Evolutionary conservation across 1,140 invertebrate species (phyloP).

Genomic region (Bactericera cockerelli): DNA sequence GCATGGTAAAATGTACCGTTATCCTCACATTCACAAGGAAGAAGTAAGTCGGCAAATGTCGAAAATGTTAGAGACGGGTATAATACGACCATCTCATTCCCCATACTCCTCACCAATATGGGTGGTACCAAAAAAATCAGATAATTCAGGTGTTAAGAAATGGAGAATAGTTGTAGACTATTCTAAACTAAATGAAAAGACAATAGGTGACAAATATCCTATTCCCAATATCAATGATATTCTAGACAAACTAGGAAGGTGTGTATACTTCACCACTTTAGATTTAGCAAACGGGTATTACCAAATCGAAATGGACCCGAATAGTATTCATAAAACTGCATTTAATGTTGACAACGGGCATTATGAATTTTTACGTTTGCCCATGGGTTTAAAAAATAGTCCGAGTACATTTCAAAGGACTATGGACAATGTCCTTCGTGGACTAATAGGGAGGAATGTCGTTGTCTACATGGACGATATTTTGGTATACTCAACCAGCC

Average conservation of each 20-base stretch:
- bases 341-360: conserved; percentile 28
- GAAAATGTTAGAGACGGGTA: conserved; percentile 14
- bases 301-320: conserved; percentile 30
- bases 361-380: conserved; percentile 29
- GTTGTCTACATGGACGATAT: conserved; percentile 32
- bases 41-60: conserved; percentile 26
- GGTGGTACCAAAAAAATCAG: conserved; percentile 22
- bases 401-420: conserved; percentile 31
- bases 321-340: conserved; percentile 31
- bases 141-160: conserved; percentile 19
- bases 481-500: conserved; percentile 25
- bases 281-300: conserved; percentile 34
- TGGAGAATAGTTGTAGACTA: conserved; percentile 22
- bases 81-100: conserved; percentile 14
- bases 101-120: no score
- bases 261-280: conserved; percentile 30
- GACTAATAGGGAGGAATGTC: conserved; percentile 10
- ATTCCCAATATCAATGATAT: conserved; percentile 32
- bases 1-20: conserved; percentile 24
- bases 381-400: conserved; percentile 30
- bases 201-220: conserved; percentile 29
- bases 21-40: conserved; percentile 25
- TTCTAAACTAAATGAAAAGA: conserved; percentile 22
- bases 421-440: conserved; percentile 27
- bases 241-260: conserved; percentile 28